Conservation (phyloP, 2,888 invertebrate species). For the Drosophila phalerata region DNA sequence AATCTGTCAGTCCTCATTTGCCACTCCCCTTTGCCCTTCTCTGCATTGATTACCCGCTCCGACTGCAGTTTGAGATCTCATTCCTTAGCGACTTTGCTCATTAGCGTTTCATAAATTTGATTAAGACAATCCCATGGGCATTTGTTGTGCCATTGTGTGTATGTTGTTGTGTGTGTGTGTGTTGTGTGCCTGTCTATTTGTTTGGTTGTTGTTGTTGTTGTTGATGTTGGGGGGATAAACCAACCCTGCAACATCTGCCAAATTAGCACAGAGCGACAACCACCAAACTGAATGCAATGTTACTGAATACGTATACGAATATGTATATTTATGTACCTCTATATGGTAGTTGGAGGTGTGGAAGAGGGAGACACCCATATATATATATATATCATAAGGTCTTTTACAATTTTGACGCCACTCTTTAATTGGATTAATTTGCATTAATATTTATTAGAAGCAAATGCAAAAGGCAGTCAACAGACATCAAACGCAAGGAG, state of each 20-base stretch:
- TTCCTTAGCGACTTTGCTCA: conserved; percentile 68
- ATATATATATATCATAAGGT: conserved; percentile 70
- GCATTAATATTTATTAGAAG: conserved; percentile 78
- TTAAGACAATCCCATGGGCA: conserved; percentile 76
- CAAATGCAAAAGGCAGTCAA: conserved; percentile 69
- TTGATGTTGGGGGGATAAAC: conserved; percentile 24
- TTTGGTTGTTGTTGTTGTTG: conserved; percentile 29
- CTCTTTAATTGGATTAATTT: conserved; percentile 78
- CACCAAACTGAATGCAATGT: conserved; percentile 57
- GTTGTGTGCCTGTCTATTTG: conserved; percentile 33
- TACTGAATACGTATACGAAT: conserved; percentile 7
- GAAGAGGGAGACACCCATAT: conserved; percentile 28
- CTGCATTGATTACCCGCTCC: conserved; percentile 52
- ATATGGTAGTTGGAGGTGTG: neutral
- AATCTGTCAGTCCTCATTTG: conserved; percentile 41
- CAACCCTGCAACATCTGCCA: conserved; percentile 72
- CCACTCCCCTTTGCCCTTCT: neutral
- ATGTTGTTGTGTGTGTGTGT: conserved; percentile 44
- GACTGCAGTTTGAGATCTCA: conserved; percentile 50
- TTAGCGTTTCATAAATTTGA: conserved; percentile 79
- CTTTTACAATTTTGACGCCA: conserved; percentile 80
- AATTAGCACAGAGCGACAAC: conserved; percentile 66
- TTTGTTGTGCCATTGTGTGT: conserved; percentile 30
- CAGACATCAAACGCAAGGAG: conserved; percentile 40
- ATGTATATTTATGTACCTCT: conserved; percentile 5